Evolutionary conservation across 2,113 vertebrate genomes (phyloP), one percentile per base, ranked within the genome.

Genomic region (Raphicerus campestris): DNA sequence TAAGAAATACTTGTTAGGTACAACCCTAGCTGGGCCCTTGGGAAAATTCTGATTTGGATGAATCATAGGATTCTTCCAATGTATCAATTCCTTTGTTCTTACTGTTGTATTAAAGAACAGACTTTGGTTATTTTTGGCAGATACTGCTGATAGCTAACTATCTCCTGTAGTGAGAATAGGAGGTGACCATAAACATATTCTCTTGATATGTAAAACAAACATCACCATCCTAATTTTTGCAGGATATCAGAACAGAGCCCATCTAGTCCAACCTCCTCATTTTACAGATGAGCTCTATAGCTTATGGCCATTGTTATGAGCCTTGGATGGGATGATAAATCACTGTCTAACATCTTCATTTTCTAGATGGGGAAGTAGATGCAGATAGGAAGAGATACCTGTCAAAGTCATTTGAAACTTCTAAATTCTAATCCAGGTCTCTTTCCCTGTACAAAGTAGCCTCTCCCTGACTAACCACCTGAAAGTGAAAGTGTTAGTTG

Each of bases 1-100:
- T 95, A 87, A 85, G 42, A 91, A 89, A 78, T 86, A 94, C 35
- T 89, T 87, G 47, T 87, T 85, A 89, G 35, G 35, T 39, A 87
- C 42, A 89, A 78, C 20, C 55, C 78, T 83, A 49, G 42, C 55
- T 51, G 45, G 35, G 26, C 7, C 49, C 83, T 94, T 58, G 61
- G 35, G 81, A 91, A 95, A 95, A 78, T 89, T 63, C 63, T 80
- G 42, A 83, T 86, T 94, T 93, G 73, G 49, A 56, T 70, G 28
- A 56, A 80, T 6, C 45, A 81, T 20, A 60, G 30, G 45, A 11
- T 17, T 94, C 30, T 63, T 89, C 35, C 49, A 92, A 39, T 22
- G 7, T 55, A 70, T 39, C 61, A 28, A 17, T 92, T 87, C 51
- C 83, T 89, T 89, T 86, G 39, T 87, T 78, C 30, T 82, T 94